A percentile compares a stretch with the other conserved stretches of the same genome.
These are phyloP conservation scores for Terrapene triunguis DNA, from an alignment of 2,113 vertebrate species.

Conservation along the genomic window DNA sequence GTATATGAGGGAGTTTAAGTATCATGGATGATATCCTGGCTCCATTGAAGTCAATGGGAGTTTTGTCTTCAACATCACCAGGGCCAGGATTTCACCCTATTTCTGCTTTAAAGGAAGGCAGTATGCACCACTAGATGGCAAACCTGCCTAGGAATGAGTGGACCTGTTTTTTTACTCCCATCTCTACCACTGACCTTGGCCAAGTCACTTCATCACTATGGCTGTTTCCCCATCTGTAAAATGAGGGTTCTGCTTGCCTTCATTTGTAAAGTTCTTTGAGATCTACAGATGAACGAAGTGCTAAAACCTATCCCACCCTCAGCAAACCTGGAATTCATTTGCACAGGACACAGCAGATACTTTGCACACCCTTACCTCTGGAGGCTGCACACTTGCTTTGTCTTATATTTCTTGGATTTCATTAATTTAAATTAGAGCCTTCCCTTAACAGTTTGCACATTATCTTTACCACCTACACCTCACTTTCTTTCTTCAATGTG, in stretches of 20 bases:
- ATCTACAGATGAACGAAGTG: not conserved
- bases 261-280: not conserved
- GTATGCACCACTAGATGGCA: not conserved
- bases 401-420: not conserved
- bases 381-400: not conserved
- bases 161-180: not conserved
- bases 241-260: rapidly evolving
- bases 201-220: not conserved
- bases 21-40: not conserved
- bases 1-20: not conserved
- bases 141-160: not conserved
- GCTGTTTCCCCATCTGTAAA: not conserved
- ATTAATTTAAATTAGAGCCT: not conserved
- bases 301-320: not conserved
- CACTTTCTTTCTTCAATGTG: not conserved
- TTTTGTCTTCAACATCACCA: not conserved
- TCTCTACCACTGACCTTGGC: not conserved
- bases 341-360: not conserved
- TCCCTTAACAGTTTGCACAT: not conserved
- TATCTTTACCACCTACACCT: not conserved
- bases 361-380: not conserved
- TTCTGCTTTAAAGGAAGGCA: not conserved
- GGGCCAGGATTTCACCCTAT: not conserved
- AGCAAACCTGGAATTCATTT: rapidly evolving
- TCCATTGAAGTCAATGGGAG: rapidly evolving